phyloP scores from a whole-genome alignment of 2,113 vertebrate species.

The Octodon degus region DNA sequence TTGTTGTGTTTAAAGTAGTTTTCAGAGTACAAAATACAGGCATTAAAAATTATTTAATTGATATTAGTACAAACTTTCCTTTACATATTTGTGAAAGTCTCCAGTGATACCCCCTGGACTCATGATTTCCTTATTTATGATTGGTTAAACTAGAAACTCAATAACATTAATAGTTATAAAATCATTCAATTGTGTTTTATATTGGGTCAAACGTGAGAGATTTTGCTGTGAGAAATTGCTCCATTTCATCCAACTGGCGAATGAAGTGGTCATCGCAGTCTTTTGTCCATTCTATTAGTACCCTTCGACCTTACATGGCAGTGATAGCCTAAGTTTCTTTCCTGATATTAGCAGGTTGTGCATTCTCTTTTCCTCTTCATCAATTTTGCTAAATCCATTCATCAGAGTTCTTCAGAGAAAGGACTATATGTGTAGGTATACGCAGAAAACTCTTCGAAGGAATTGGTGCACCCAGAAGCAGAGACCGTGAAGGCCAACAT shows the following conservation, averaged over 20 bases:
- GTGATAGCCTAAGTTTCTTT: not conserved
- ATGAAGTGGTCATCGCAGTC: not conserved
- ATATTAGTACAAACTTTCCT: not conserved
- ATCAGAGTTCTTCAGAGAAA: not conserved
- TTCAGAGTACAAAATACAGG: not conserved
- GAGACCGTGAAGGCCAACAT: not conserved
- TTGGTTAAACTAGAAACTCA: not conserved
- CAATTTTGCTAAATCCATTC: not conserved
- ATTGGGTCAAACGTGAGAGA: not conserved
- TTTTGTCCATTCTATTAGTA: not conserved
- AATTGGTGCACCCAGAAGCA: not conserved
- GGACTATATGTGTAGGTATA: not conserved
- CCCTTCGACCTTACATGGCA: not conserved
- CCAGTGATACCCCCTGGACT: not conserved
- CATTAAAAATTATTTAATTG: not conserved
- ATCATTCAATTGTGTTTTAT: not conserved
- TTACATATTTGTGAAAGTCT: constrained; percentile 19
- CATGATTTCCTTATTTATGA: not conserved
- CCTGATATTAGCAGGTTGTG: not conserved
- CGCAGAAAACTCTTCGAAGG: not conserved
- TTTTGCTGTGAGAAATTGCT: not conserved
- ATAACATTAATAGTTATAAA: not conserved
- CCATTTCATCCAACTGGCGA: not conserved
- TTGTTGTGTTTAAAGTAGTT: not conserved
- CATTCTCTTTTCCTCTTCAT: not conserved